Conservation (phyloP, 2,888 invertebrate species). For the Drosophila seclusa region DNA sequence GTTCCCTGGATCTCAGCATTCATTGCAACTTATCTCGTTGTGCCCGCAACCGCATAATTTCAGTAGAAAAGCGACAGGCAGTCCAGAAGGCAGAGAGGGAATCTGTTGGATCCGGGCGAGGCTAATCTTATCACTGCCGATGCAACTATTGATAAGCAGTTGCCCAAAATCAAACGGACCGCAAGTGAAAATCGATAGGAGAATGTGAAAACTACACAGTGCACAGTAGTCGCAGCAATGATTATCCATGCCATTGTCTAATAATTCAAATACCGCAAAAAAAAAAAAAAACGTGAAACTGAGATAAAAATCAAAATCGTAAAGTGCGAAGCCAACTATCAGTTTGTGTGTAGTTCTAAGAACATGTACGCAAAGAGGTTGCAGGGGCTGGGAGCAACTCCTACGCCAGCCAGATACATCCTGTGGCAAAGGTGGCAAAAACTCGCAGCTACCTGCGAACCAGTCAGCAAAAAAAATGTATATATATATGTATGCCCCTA, state of each 20-base stretch:
- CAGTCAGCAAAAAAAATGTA: conserved; percentile 47
- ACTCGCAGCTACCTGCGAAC: conserved; percentile 68
- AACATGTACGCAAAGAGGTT: conserved; percentile 37
- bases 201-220: conserved; percentile 13
- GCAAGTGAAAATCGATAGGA: conserved; percentile 37
- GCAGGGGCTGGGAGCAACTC: conserved; percentile 49
- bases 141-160: conserved; percentile 55
- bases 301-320: conserved; percentile 73
- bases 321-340: conserved; percentile 61
- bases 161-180: conserved; percentile 65
- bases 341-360: conserved; percentile 51
- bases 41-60: conserved; percentile 49
- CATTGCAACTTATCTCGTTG: conserved; percentile 22
- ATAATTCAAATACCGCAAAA: conserved; percentile 70
- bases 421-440: conserved; percentile 80
- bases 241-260: conserved; percentile 71
- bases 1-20: conserved; percentile 28
- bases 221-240: conserved; percentile 70
- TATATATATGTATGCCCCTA: conserved; percentile 25
- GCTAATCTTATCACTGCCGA: conserved; percentile 60
- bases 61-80: conserved; percentile 66
- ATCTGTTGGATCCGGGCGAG: not conserved
- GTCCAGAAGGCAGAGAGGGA: conserved; percentile 37
- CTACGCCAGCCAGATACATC: conserved; percentile 73
- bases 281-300: conserved; percentile 41